Evolutionary conservation across 2,888 invertebrate species (phyloP).

Genomic region (Drosophila nigricruria): DNA sequence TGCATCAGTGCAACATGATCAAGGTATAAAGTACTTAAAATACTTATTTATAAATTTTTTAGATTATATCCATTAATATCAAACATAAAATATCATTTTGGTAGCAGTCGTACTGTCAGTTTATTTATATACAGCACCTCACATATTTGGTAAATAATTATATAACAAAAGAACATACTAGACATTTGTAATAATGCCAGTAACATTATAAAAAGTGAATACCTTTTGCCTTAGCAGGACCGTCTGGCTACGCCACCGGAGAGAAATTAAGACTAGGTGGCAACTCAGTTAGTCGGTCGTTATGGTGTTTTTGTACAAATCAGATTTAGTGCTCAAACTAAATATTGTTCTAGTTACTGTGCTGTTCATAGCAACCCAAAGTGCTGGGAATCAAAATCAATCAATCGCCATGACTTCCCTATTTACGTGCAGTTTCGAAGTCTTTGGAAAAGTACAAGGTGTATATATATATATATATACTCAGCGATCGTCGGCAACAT

Average conservation of each 20-base stretch:
- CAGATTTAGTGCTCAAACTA: conserved; percentile 44
- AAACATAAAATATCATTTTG: neutral
- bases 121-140: no score
- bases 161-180: no score
- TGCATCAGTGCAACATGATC: neutral
- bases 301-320: conserved; percentile 60
- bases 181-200: neutral
- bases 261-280: conserved; percentile 7
- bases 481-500: conserved; percentile 13
- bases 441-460: conserved; percentile 83
- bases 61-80: neutral
- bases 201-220: neutral
- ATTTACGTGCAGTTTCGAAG: conserved; percentile 75
- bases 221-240: neutral
- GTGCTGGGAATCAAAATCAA: conserved; percentile 32
- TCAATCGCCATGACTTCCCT: conserved; percentile 37
- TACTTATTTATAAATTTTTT: no score
- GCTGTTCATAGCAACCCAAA: conserved; percentile 8
- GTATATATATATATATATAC: conserved; percentile 43
- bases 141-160: neutral
- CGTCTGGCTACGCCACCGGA: neutral
- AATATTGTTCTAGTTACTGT: conserved; percentile 18
- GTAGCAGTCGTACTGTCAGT: neutral
- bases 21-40: no score
- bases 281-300: conserved; percentile 54